A percentile compares a stretch with the other conserved stretches of the same genome.
phyloP scores from a whole-genome alignment of 2,113 vertebrate species.

The Pterocles orientalis region DNA sequence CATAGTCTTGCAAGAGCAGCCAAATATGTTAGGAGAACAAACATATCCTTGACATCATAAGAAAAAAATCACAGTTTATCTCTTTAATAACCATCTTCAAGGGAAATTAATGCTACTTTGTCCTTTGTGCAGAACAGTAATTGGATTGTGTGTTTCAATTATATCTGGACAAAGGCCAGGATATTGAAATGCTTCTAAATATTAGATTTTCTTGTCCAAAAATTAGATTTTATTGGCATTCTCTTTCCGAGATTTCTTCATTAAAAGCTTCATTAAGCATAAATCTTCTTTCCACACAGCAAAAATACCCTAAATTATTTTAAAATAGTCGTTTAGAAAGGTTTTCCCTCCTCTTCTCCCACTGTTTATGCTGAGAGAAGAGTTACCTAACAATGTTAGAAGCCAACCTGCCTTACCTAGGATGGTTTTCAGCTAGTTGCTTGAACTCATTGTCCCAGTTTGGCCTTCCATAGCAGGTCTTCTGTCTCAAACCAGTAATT shows the following conservation, averaged over 20 bases:
- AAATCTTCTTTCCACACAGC: slow-evolving; percentile 77
- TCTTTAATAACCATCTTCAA: slow-evolving; percentile 82
- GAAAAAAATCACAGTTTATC: slow-evolving; percentile 81
- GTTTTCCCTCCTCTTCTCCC: slow-evolving; percentile 28
- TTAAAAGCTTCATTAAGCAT: slow-evolving; percentile 83
- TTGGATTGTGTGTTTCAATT: slow-evolving; percentile 85
- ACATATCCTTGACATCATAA: slow-evolving; percentile 78
- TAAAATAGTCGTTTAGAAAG: slow-evolving; percentile 74
- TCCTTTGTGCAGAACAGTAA: slow-evolving; percentile 81
- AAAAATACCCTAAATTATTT: slow-evolving; percentile 74
- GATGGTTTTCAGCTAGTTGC: slow-evolving; percentile 76
- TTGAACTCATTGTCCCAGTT: slow-evolving; percentile 84
- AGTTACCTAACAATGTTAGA: slow-evolving; percentile 35
- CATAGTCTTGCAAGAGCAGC: slow-evolving; percentile 66
- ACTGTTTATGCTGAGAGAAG: slow-evolving; percentile 31
- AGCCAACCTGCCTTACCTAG: slow-evolving; percentile 72
- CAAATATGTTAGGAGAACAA: slow-evolving; percentile 77
- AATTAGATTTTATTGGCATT: slow-evolving; percentile 85
- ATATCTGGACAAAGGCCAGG: slow-evolving; percentile 83
- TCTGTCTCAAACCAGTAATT: slow-evolving; percentile 82
- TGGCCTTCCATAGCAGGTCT: slow-evolving; percentile 82
- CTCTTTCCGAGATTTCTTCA: slow-evolving; percentile 81
- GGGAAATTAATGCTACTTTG: slow-evolving; percentile 82
- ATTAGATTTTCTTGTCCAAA: slow-evolving; percentile 84
- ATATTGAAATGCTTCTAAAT: slow-evolving; percentile 83